phyloP scores from a whole-genome alignment of 2,888 invertebrate genomes.

The Drosophila emarginata region DNA sequence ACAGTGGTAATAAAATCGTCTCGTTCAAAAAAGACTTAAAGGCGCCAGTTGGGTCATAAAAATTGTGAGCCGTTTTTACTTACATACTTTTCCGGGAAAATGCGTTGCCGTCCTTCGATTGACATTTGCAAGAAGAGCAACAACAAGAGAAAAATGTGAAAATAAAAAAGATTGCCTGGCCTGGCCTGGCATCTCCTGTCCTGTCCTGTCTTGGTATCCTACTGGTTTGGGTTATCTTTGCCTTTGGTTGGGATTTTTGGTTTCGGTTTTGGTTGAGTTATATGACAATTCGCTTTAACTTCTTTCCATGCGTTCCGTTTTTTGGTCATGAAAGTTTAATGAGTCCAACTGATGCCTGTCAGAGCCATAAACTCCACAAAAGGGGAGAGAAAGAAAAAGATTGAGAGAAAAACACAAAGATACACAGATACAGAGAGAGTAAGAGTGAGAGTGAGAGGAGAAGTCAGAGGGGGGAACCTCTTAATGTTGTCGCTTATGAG shows the following conservation, averaged over 20 bases:
- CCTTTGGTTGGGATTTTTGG: neutral
- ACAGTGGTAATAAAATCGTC: slow-evolving; percentile 6
- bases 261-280: slow-evolving; percentile 3
- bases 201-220: neutral
- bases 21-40: slow-evolving; percentile 9
- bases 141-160: neutral
- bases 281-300: slow-evolving; percentile 23
- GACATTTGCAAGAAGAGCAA: slow-evolving; percentile 23
- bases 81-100: slow-evolving; percentile 9
- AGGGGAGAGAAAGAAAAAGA: neutral
- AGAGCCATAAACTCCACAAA: slow-evolving; percentile 24
- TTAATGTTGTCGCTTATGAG: slow-evolving; percentile 63
- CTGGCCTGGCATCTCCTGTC: neutral
- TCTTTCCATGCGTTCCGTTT: slow-evolving; percentile 45
- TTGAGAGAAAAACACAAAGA: no score
- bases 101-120: slow-evolving; percentile 24
- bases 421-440: no score
- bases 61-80: slow-evolving; percentile 24
- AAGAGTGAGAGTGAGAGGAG: neutral
- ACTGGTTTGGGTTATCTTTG: neutral
- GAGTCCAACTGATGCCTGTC: slow-evolving; percentile 37
- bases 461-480: slow-evolving; percentile 7
- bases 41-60: slow-evolving; percentile 66
- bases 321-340: slow-evolving; percentile 65
- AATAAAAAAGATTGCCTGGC: neutral